phyloP scores from a whole-genome alignment of 2,113 vertebrate genomes.

The Rhadina sibilatrix region DNA sequence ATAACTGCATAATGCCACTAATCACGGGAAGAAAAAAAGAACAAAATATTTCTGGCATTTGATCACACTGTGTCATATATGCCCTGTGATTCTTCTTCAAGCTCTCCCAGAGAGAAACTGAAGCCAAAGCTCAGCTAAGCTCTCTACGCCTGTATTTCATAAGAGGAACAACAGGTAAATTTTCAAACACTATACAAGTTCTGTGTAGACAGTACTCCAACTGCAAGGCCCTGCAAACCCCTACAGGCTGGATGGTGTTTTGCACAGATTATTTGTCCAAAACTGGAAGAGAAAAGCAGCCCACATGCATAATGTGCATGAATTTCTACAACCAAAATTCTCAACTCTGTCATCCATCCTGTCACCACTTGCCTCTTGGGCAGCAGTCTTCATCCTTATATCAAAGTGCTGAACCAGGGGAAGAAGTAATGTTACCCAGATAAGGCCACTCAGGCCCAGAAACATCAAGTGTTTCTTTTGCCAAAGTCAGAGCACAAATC shows the following conservation, averaged over 20 bases:
- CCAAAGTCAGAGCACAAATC: not conserved
- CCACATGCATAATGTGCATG: not conserved
- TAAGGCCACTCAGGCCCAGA: not conserved
- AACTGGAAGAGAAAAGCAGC: not conserved
- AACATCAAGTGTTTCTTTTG: not conserved
- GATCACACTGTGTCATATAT: constrained; percentile 75
- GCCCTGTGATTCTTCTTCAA: constrained; percentile 56
- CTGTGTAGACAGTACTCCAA: not conserved
- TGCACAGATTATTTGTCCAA: not conserved
- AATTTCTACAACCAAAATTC: not conserved
- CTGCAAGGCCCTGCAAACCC: not conserved
- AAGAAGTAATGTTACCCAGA: not conserved
- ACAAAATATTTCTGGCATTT: constrained; percentile 78
- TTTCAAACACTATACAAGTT: not conserved
- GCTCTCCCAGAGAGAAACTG: constrained; percentile 51
- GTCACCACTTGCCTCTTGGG: not conserved
- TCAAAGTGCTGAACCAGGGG: not conserved
- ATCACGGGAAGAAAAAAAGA: constrained; percentile 73
- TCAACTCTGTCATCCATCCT: not conserved
- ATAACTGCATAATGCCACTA: constrained; percentile 82
- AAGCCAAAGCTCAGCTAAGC: constrained; percentile 3
- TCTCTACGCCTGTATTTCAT: not conserved
- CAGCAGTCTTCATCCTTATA: not conserved
- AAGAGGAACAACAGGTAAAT: not conserved
- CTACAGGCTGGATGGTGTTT: not conserved